These are phyloP conservation scores for Oceanodroma leucorhoa DNA, from an alignment of 2,797 vertebrate genomes.

Conservation along the genomic window DNA sequence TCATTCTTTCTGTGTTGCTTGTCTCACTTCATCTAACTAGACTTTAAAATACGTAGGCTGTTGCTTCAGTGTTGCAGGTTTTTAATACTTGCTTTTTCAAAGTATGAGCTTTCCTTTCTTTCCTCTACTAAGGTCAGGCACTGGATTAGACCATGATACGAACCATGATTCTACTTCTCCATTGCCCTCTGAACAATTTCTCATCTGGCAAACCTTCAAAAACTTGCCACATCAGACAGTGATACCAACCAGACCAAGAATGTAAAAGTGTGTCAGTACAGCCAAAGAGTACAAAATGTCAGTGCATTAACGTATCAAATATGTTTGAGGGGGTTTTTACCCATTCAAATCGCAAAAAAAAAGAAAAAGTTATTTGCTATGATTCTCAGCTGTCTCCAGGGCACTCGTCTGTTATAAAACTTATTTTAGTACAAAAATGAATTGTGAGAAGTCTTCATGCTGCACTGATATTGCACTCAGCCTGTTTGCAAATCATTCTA, in stretches of 20 bases:
- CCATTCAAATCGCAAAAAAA: neutral
- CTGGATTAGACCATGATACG: neutral
- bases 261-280: neutral
- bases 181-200: neutral
- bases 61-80: neutral
- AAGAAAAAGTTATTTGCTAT: neutral
- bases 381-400: neutral
- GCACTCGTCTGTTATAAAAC: neutral
- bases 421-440: neutral
- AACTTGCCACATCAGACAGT: neutral
- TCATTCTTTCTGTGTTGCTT: neutral
- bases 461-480: neutral
- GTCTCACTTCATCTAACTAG: neutral
- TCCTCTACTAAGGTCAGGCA: neutral
- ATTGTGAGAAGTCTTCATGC: neutral
- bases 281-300: neutral
- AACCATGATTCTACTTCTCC: neutral
- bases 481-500: neutral
- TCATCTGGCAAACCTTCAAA: neutral
- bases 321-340: neutral
- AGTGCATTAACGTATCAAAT: neutral
- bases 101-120: neutral
- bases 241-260: slow-evolving; percentile 6
- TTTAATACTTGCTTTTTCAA: neutral
- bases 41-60: neutral